These are phyloP conservation scores for Ormyrus pomaceus DNA, from an alignment of 2,888 invertebrate genomes.

Conservation along the genomic window DNA sequence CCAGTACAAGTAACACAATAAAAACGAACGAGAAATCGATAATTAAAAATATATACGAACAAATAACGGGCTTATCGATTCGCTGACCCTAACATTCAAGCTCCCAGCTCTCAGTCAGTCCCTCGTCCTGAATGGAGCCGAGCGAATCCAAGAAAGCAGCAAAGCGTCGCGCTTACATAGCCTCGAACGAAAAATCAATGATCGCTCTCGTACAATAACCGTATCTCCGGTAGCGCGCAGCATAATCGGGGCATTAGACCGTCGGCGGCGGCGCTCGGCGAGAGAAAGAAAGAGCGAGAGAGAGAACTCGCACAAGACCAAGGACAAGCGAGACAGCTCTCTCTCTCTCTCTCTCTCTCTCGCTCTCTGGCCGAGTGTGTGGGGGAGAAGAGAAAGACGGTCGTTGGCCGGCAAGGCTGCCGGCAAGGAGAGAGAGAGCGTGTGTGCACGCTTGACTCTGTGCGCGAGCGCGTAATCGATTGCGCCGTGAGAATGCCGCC, in stretches of 20 bases:
- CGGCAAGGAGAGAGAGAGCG: constrained; percentile 29
- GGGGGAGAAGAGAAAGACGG: constrained; percentile 20
- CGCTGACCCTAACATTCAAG: too few species aligned
- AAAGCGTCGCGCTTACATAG: neutral
- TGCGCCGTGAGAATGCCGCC: constrained; percentile 13
- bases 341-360: too few species aligned
- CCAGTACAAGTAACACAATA: too few species aligned
- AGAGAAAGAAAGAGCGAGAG: constrained; percentile 15
- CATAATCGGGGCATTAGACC: constrained; percentile 41
- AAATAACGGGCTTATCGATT: too few species aligned
- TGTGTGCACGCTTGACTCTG: constrained; percentile 9
- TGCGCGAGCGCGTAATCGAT: constrained; percentile 42
- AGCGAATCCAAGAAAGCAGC: too few species aligned
- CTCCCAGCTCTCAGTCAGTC: too few species aligned
- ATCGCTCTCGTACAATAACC: too few species aligned
- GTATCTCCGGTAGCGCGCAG: neutral
- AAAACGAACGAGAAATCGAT: too few species aligned
- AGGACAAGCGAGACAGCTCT: too few species aligned
- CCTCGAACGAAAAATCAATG: neutral
- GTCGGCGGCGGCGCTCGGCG: neutral
- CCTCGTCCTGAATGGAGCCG: too few species aligned
- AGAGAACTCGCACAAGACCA: neutral
- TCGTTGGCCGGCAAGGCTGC: constrained; percentile 52
- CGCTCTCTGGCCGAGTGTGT: too few species aligned
- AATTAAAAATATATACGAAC: too few species aligned